These are phyloP conservation scores for Gobionotothen gibberifrons DNA, from an alignment of 2,797 vertebrate species.

Conservation along the genomic window DNA sequence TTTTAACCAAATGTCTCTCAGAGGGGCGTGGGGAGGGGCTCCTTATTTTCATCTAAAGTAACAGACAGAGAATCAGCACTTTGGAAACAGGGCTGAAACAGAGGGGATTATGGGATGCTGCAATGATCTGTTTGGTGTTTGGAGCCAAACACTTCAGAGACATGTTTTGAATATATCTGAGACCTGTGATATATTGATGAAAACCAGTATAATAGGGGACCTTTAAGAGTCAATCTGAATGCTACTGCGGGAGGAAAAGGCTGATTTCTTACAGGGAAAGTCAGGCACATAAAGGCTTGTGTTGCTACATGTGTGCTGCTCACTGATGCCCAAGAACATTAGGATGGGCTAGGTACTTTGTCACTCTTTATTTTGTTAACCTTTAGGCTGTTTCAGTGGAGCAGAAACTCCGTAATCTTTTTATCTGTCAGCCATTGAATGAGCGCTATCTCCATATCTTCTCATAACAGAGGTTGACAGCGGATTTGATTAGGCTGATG, in stretches of 20 bases:
- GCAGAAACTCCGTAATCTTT: background rate
- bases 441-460: slow-evolving; percentile 10
- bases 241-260: slow-evolving; percentile 3
- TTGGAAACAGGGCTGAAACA: too few relatives aligned
- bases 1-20: too few relatives aligned
- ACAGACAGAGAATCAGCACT: too few relatives aligned
- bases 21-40: too few relatives aligned
- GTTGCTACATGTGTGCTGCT: slow-evolving; percentile 25
- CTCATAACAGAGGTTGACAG: background rate
- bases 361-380: slow-evolving; percentile 32
- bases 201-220: too few relatives aligned
- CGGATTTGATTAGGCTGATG: slow-evolving; percentile 9
- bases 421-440: background rate
- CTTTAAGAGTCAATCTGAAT: background rate
- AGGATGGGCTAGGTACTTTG: slow-evolving; percentile 14
- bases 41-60: too few relatives aligned
- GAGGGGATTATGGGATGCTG: too few relatives aligned
- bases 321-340: slow-evolving; percentile 20
- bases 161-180: too few relatives aligned
- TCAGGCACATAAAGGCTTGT: slow-evolving; percentile 62
- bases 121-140: too few relatives aligned
- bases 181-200: too few relatives aligned
- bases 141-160: too few relatives aligned
- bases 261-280: slow-evolving; percentile 43
- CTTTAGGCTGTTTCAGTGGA: background rate